Evolutionary conservation across 2,797 vertebrate species (phyloP), one percentile per base, ranked within the genome.

Genomic region (Todus mexicanus): DNA sequence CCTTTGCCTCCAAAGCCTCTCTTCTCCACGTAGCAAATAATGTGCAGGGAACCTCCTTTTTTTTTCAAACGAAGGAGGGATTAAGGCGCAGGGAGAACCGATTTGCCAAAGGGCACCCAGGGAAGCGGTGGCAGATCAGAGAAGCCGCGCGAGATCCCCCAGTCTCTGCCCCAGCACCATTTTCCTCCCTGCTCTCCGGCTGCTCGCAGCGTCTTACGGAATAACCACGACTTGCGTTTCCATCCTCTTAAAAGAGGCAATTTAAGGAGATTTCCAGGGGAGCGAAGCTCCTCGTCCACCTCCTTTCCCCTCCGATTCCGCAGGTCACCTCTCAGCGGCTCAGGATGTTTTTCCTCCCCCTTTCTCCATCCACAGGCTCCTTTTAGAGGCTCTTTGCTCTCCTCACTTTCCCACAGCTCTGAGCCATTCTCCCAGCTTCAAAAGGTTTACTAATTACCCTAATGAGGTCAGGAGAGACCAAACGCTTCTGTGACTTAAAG

Each of bases 381-480:
- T 96, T 70, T 69, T 37, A 48, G 84, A 82, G 75, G 26, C 59
- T 87, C 83, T 89, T 68, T 87, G 78, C 93, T 96, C 94, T 56
- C 37, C 43, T 87, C 89, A 8, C 87, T 78, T 95, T 91, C 93
- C 95, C 95, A 80, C 77, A 59, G 96, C 96, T 97, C 92, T 53
- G 74, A 96, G 95, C 86, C 31, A 33, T 95, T 94, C 93, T 96
- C 83, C 82, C 19, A 96, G 95, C 97, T 97, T 98, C 97, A 97
- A 97, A 98, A 96, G 96, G 87, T 95, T 94, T 91, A 45, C 94
- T 97, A 97, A 97, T 98, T 97, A 97, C 96, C 94, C 95, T 97
- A 97, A 98, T 97, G 97, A 98, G 96, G 97, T 97, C 97, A 97
- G 96, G 91, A 96, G 97, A 97, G 97, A 98, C 97, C 93, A 91